phyloP scores from a whole-genome alignment of 2,888 invertebrate genomes.

The Schizaphis graminum region DNA sequence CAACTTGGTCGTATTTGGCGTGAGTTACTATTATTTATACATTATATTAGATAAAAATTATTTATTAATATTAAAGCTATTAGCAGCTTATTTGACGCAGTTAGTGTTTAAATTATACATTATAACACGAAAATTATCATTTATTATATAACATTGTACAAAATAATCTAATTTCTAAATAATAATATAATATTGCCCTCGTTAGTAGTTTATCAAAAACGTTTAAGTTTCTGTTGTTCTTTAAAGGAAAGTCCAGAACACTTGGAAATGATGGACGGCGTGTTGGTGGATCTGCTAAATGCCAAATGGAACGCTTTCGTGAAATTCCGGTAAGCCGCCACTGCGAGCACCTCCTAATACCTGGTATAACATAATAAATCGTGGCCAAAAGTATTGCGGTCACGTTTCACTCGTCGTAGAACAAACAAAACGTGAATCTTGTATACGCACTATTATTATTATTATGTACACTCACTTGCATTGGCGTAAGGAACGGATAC shows the following conservation, averaged over 20 bases:
- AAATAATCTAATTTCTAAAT: neutral
- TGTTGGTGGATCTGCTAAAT: conserved; percentile 91
- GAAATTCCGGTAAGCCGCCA: conserved; percentile 76
- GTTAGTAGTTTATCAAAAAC: neutral
- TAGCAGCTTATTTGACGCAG: neutral
- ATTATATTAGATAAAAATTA: neutral
- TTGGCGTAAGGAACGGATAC: neutral
- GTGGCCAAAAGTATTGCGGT: neutral
- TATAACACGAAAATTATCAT: neutral
- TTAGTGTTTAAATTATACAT: neutral
- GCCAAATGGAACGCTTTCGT: conserved; percentile 99
- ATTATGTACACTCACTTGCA: neutral
- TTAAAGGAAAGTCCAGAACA: conserved; percentile 93
- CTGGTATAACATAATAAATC: neutral
- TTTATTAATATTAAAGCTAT: neutral
- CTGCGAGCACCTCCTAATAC: neutral
- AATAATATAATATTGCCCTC: neutral
- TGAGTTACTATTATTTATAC: conserved; percentile 72
- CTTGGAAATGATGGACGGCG: conserved; percentile 93
- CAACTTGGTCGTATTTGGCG: conserved; percentile 96
- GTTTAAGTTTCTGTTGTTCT: conserved; percentile 45
- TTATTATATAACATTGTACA: neutral
- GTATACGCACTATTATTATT: neutral
- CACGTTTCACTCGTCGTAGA: conserved; percentile 1
- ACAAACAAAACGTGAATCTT: conserved; percentile 28